These are phyloP conservation scores for Anthonomus grandis DNA, from an alignment of 1,140 invertebrate species.

Conservation along the genomic window DNA sequence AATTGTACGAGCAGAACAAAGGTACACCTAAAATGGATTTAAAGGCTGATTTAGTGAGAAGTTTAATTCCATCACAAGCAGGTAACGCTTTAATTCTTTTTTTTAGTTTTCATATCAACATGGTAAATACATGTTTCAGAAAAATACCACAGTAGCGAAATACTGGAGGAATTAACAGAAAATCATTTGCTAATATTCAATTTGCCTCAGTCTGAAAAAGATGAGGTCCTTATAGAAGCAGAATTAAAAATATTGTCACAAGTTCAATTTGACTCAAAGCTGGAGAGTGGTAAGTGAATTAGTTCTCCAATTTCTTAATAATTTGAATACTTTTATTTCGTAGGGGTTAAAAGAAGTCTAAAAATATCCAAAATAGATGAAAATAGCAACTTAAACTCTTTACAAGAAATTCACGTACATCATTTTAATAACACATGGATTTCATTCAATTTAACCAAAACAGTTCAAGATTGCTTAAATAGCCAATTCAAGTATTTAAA, in stretches of 20 bases:
- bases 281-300: slow-evolving; percentile 28
- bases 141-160: slow-evolving; percentile 23
- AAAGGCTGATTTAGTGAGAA: slow-evolving; percentile 41
- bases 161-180: slow-evolving; percentile 31
- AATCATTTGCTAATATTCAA: slow-evolving; percentile 44
- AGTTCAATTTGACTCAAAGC: slow-evolving; percentile 28
- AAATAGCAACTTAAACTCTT: slow-evolving; percentile 21
- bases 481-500: too few species aligned
- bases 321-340: not conserved
- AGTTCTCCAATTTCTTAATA: slow-evolving; percentile 8
- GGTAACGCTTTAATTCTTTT: slow-evolving; percentile 23
- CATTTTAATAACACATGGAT: slow-evolving; percentile 44
- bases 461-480: slow-evolving; percentile 33
- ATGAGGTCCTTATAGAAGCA: slow-evolving; percentile 40
- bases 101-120: not conserved
- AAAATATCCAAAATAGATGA: slow-evolving; percentile 41
- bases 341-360: slow-evolving; percentile 36
- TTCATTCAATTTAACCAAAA: slow-evolving; percentile 40
- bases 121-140: slow-evolving; percentile 17
- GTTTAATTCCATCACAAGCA: slow-evolving; percentile 41
- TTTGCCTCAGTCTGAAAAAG: slow-evolving; percentile 34
- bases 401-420: slow-evolving; percentile 33
- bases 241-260: slow-evolving; percentile 44
- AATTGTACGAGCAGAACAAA: slow-evolving; percentile 46
- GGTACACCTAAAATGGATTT: slow-evolving; percentile 19